Evolutionary conservation across 92 coral and sea anemone genomes (phyloP).

Genomic region (Phenganax subtilis): DNA sequence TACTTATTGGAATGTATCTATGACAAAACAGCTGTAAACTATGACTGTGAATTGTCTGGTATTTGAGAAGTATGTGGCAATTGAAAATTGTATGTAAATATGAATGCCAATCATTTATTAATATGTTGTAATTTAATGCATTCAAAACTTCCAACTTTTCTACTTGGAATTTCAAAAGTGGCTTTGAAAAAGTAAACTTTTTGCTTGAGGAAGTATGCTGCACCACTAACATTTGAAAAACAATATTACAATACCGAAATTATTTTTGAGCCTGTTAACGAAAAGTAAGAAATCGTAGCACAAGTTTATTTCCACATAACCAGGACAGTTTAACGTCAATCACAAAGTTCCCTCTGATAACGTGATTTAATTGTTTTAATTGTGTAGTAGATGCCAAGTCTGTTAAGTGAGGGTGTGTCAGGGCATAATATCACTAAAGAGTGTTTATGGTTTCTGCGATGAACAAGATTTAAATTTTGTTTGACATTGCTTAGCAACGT

Average conservation of each 20-base stretch:
- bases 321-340: too few relatives aligned
- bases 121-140: constrained; percentile 16
- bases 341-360: too few relatives aligned
- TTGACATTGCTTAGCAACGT: neutral
- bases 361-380: too few relatives aligned
- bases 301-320: too few relatives aligned
- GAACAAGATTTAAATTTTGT: neutral
- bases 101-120: neutral
- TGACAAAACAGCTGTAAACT: neutral
- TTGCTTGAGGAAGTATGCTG: neutral
- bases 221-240: too few relatives aligned
- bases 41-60: constrained; percentile 1
- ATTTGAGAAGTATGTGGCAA: neutral
- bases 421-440: neutral
- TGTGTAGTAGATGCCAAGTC: neutral
- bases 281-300: too few relatives aligned
- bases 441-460: neutral
- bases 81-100: neutral
- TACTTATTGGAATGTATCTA: neutral
- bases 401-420: neutral
- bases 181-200: neutral
- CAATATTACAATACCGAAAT: too few relatives aligned
- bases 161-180: neutral
- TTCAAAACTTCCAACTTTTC: neutral
- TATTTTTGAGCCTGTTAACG: too few relatives aligned